Evolutionary conservation across 2,888 invertebrate species (phyloP), one percentile per base, ranked within the genome.

Genomic region (Tortricodes alternella): DNA sequence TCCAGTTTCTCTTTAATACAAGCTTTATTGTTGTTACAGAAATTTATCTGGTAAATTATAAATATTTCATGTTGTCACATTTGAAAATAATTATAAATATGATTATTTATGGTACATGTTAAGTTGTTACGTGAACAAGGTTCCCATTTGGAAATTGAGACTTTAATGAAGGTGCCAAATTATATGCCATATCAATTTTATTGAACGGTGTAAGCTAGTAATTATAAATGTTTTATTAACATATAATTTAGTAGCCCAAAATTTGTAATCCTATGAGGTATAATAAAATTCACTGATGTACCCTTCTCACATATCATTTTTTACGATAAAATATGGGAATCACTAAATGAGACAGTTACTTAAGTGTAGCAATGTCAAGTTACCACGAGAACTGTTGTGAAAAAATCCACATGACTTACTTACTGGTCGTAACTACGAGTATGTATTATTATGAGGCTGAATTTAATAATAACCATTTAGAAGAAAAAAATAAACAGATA

Each of bases 121-220:
- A 59, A 62, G 53, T 44, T 58, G 59, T 62, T 62, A 49, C 60
- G 53, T 50, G 48, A 66, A 63, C 63, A 58, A 62, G 65, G 58
- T 61, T 59, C 62, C 52, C 58, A 65, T 61, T 62, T 65, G 63
- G 63, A 63, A 62, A 65, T 71, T 64, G 70, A 70, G 72, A 74
- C 69, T 73, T 61, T 65, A 62, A 68, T 39, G 51, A 74, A 68
- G 68, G 75, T 79, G 78, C 79, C 79, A 80, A 78, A 73, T 64
- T 66, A 61, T 66, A 61, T 67, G 66, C 64, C 66, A 68, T 41
- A 58, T 62, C 50, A 55, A 58, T 59, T 58, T 46, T 46, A 61
- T 53, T 51, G 32, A 48, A 19, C 43, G 59, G 62, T 59, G 61
- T 59, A 70, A 66, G 63, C 52, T 64, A 69, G 67, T 58, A 68